Conservation (phyloP, 92 coral and sea anemone genomes). For the Parazoanthus swiftii region DNA sequence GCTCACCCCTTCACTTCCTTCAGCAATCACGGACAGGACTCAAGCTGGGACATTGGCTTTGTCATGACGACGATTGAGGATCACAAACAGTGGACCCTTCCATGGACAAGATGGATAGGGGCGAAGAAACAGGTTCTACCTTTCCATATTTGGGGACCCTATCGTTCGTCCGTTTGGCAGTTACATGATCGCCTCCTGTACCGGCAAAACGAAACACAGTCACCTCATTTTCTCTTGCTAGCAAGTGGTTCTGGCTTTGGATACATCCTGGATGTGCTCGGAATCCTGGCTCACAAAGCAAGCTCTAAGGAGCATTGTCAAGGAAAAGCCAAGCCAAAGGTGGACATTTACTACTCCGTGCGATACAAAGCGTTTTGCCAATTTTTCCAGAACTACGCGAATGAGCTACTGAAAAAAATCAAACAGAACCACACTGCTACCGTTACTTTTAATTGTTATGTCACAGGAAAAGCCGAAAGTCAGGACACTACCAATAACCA, state of each 20-base stretch:
- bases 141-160: constrained; percentile 59
- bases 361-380: constrained; percentile 49
- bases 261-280: constrained; percentile 54
- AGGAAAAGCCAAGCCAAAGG: not conserved
- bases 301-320: not conserved
- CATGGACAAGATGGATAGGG: constrained; percentile 63
- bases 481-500: not conserved
- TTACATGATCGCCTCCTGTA: constrained; percentile 25
- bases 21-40: constrained; percentile 45
- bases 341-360: constrained; percentile 59
- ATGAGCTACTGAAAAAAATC: constrained; percentile 36
- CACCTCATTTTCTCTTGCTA: constrained; percentile 49
- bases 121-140: not conserved
- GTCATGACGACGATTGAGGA: constrained; percentile 54
- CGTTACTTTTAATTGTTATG: constrained; percentile 44
- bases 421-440: constrained; percentile 33
- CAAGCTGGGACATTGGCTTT: constrained; percentile 59
- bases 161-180: constrained; percentile 58
- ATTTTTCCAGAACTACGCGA: constrained; percentile 26
- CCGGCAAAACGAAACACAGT: not conserved
- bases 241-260: constrained; percentile 67
- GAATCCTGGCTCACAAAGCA: constrained; percentile 48
- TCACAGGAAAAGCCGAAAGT: constrained; percentile 31
- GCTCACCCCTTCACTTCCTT: constrained; percentile 66
- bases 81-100: constrained; percentile 38